Conservation (phyloP, 2,888 invertebrate species). For the Peribatodes rhomboidaria region DNA sequence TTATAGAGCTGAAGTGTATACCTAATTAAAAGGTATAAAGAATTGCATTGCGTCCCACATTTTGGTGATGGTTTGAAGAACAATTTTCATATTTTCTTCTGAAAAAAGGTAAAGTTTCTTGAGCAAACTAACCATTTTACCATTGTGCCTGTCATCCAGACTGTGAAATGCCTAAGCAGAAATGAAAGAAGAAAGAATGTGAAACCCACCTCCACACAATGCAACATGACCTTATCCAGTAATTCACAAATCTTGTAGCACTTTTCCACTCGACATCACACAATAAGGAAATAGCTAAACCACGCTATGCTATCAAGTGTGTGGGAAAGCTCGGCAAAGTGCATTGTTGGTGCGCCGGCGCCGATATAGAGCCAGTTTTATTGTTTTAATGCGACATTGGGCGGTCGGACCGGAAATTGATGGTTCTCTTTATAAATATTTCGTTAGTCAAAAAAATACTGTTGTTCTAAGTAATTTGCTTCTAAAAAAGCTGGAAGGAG, state of each 20-base stretch:
- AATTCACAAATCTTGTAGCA: constrained; percentile 33
- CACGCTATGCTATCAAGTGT: constrained; percentile 50
- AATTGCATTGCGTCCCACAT: no score
- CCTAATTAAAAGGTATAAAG: no score
- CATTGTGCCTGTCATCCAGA: no score
- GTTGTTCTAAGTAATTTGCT: background rate
- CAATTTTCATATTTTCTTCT: no score
- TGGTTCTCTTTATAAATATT: background rate
- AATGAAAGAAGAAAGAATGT: no score
- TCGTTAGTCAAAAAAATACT: background rate
- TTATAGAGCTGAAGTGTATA: no score
- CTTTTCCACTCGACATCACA: constrained; percentile 43
- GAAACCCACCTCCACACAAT: background rate
- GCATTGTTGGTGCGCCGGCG: constrained; percentile 55
- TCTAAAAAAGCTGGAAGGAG: no score
- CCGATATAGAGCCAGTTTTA: constrained; percentile 12
- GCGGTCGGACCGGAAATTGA: constrained; percentile 9
- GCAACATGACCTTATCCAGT: background rate
- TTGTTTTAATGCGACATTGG: constrained; percentile 25
- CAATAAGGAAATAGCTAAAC: constrained; percentile 45
- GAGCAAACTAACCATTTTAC: no score
- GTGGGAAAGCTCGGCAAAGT: constrained; percentile 61
- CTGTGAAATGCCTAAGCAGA: no score
- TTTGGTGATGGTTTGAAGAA: no score
- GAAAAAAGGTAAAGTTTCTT: no score